Base-by-base conservation (phyloP, 2,113 vertebrate genomes). In the Bagarius yarrelli region DNA sequence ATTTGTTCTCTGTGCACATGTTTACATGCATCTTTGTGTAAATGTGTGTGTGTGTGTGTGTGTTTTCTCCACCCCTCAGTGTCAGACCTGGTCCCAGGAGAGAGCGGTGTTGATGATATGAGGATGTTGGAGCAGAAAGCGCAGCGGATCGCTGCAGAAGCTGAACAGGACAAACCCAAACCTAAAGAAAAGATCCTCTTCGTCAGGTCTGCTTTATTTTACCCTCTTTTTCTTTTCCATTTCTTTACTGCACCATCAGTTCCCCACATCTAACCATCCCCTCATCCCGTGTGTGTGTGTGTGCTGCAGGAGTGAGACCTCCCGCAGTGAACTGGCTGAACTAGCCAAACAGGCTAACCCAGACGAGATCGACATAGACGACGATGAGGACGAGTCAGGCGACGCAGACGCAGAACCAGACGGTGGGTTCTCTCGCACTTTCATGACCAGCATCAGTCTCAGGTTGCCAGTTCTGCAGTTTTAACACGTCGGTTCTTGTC, bases 111-210 rank as follows among this genome's bases (percentile, higher is more conserved):
- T 69, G 96, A 98, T 36, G 96, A 97, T 87, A 98, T 98, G 96
- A 96, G 95, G 81, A 89, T 97, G 80, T 86, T 98, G 81, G 96
- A 97, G 73, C 95, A 96, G 90, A 94, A 94, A 72, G 96, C 96
- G 0, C 95, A 96, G 77, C 93, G 93, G 88, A 88, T 98, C 30
- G 96, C 96, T 0, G 95, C 94, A 0, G 95, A 96, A 84, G 95
- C 95, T 0, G 94, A 95, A 67, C 89, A 90, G 32, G 96, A 97
- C 88, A 95, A 95, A 88, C 94, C 93, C 18, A 92, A 94, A 78
- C 91, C 92, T 56, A 96, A 97, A 92, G 95, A 94, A 86, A 96
- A 95, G 88, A 97, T 97, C 85, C 94, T 97, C 36, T 97, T 98
- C 40, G 94, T 97, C 90, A 95, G 95, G 96, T 97, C 52, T 78